Conservation (phyloP, 1,140 invertebrate genomes). For the Diabrotica undecimpunctata region DNA sequence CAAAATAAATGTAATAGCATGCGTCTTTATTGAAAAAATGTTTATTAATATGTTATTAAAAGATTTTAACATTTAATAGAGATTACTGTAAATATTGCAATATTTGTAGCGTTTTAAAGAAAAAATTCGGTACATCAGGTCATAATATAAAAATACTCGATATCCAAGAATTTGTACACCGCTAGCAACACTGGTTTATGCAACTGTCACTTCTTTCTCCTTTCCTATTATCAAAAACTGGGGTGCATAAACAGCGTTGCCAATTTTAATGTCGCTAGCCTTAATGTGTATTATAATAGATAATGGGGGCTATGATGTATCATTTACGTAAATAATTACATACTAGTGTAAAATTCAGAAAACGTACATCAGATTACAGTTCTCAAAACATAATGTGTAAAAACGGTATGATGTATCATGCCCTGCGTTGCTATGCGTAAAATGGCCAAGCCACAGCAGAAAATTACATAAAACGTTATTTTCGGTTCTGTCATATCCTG, state of each 20-base stretch:
- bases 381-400: too few species aligned
- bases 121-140: neutral
- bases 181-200: neutral
- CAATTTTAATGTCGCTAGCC: conserved; percentile 10
- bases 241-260: neutral
- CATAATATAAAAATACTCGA: neutral
- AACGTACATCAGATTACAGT: too few species aligned
- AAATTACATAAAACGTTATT: too few species aligned
- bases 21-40: neutral
- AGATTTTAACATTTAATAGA: neutral
- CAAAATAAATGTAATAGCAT: neutral
- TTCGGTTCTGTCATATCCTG: too few species aligned
- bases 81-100: neutral
- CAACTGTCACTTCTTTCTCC: neutral
- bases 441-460: too few species aligned
- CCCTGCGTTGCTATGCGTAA: too few species aligned
- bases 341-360: too few species aligned
- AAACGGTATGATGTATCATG: too few species aligned
- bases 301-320: too few species aligned
- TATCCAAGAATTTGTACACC: neutral
- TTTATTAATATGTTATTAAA: neutral
- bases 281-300: too few species aligned
- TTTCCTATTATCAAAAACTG: neutral
- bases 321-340: too few species aligned
- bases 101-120: neutral